Percentiles rank a stretch among this genome's conserved stretches.
These are phyloP conservation scores for Phylloscopus trochiloides DNA, from an alignment of 2,113 vertebrate genomes.

Conservation along the genomic window DNA sequence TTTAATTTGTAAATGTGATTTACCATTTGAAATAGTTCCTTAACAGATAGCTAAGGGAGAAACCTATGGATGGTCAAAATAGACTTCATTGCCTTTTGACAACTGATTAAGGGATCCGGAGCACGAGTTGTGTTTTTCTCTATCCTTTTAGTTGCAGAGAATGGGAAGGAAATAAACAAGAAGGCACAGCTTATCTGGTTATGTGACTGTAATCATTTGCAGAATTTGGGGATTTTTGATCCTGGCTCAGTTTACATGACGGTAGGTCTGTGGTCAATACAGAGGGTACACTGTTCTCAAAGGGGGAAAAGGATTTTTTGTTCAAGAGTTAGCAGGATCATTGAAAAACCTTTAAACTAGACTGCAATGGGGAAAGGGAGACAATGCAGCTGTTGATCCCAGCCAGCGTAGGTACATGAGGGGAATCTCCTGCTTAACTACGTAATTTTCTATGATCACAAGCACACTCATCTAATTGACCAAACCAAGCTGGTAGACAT, in stretches of 20 bases:
- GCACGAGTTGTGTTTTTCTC: neutral
- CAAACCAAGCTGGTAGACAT: neutral
- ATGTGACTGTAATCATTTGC: accelerated
- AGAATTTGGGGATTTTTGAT: neutral
- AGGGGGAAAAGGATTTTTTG: neutral
- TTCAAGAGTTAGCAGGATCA: neutral
- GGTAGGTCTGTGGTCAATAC: too few species aligned
- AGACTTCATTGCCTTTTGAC: neutral
- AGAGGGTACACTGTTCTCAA: neutral
- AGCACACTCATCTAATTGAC: too few species aligned
- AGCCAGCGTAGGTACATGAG: neutral
- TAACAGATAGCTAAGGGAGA: neutral
- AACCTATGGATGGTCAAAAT: neutral
- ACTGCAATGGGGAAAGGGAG: neutral
- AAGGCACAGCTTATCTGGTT: neutral
- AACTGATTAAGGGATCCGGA: neutral
- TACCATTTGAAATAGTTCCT: neutral
- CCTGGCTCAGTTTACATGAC: neutral
- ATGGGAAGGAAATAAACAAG: neutral
- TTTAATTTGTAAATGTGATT: neutral
- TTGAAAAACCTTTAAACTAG: neutral
- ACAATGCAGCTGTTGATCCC: neutral
- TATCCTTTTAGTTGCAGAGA: neutral
- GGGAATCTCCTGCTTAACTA: neutral
- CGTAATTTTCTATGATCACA: neutral